Conservation (phyloP, 2,888 invertebrate genomes). For the Physocephala rufipes region DNA sequence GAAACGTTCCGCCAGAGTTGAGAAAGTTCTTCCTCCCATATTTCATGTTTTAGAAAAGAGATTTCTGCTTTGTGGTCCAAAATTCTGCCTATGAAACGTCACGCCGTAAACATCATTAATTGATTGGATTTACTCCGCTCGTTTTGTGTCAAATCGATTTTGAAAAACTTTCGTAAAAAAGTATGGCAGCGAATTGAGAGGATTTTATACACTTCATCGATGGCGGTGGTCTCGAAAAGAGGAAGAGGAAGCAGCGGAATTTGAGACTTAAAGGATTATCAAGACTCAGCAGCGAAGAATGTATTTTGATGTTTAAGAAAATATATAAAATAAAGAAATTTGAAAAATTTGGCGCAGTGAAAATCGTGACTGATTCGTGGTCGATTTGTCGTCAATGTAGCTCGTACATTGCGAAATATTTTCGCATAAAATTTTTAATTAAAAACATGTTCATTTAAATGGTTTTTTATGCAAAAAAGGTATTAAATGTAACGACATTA, state of each 20-base stretch:
- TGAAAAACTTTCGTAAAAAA: neutral
- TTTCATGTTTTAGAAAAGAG: too few species aligned
- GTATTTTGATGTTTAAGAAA: too few species aligned
- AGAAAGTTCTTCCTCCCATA: too few species aligned
- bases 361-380: neutral
- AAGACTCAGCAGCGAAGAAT: too few species aligned
- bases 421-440: slow-evolving; percentile 22
- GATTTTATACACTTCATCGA: too few species aligned
- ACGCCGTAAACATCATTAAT: slow-evolving; percentile 32
- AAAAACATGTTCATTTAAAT: slow-evolving; percentile 17
- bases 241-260: too few species aligned
- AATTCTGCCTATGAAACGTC: neutral
- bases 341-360: too few species aligned
- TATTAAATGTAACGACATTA: neutral
- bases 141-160: slow-evolving; percentile 14
- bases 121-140: slow-evolving; percentile 30
- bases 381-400: neutral
- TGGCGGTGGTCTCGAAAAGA: too few species aligned
- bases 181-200: too few species aligned
- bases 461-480: neutral
- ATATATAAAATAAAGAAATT: too few species aligned
- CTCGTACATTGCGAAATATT: slow-evolving; percentile 11
- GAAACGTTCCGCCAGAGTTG: too few species aligned
- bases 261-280: neutral
- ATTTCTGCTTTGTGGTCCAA: too few species aligned